A percentile compares a stretch with the other conserved stretches of the same genome.
Conservation (phyloP, 2,888 invertebrate genomes). For the Oxyscelio sp. region DNA sequence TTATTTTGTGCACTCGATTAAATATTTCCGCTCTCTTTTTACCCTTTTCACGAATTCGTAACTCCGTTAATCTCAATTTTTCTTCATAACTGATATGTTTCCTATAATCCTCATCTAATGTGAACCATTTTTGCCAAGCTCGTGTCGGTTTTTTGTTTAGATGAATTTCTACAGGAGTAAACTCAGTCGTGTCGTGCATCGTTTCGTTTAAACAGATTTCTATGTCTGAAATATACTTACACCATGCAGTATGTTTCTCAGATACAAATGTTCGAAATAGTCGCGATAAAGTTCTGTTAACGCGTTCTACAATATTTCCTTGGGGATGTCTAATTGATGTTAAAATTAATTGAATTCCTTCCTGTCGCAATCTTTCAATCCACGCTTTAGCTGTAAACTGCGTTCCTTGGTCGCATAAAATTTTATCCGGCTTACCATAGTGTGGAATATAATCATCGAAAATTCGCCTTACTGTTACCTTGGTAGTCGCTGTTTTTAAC, state of each 20-base stretch:
- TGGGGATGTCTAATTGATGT: no score
- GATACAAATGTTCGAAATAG: no score
- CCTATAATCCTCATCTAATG: neutral
- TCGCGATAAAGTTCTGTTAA: no score
- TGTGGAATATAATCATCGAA: no score
- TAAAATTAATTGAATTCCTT: no score
- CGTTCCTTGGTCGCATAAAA: no score
- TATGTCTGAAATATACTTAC: neutral
- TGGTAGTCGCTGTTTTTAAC: slow-evolving; percentile 9
- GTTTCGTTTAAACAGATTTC: slow-evolving; percentile 17
- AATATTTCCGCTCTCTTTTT: slow-evolving; percentile 11
- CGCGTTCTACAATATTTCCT: no score
- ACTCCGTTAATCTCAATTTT: neutral
- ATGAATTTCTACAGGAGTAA: neutral
- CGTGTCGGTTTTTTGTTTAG: neutral
- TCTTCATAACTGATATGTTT: neutral
- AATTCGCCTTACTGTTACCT: no score
- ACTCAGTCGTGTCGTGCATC: neutral
- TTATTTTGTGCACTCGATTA: slow-evolving; percentile 15
- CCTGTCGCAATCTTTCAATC: no score
- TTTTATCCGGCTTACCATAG: no score
- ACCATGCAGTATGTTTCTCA: neutral
- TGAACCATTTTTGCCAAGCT: slow-evolving; percentile 8
- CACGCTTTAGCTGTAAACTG: no score
- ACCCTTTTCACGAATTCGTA: slow-evolving; percentile 24